Evolutionary conservation across 2,888 invertebrate species (phyloP), one percentile per base, ranked within the genome.

Genomic region (Scaeva pyrastri): DNA sequence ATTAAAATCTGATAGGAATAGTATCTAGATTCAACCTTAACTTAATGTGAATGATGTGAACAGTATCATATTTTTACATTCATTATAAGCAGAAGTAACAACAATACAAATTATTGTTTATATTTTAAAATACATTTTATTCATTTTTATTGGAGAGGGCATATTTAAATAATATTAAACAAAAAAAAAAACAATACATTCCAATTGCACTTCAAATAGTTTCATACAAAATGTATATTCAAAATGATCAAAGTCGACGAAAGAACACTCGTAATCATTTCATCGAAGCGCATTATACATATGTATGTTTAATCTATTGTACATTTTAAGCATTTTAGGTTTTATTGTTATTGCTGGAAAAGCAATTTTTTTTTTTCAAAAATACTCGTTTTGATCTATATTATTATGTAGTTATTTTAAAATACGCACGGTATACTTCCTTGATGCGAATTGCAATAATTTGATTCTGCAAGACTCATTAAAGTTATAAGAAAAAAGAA

Each of bases 131-230:
- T 71, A 77, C 26, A 62, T 52, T 56, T 31, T 68, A 41, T 68
- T 72, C n/a, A 48, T 79, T 74, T 73, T 66, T 56, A 55, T 39
- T 43, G 39, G 64, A 56, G 71, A 68, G 39, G 58, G 16, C 23
- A 68, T 39, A 58, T 39, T 58, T 56, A 70, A 74, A 80, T 73
- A 73, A 80, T 60, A 80, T 23, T 36, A 80, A 74, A 48, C 11
- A 45, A 45, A 72, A 58, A 12, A 56, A 58, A 36, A 62, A 68
- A 64, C 36, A 50, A 64, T 19, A 60, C n/a, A 52, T 64, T 39
- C 23, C 19, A 50, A 66, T 75, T 55, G 23, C 74, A 75, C 62
- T 62, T 75, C n/a, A 14, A 74, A 55, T 60, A 45, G 50, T 72
- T 73, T 66, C 56, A 58, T 55, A 73, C 43, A 68, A 50, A 73